Conservation (phyloP, 2,888 invertebrate genomes). For the Leucania comma region DNA sequence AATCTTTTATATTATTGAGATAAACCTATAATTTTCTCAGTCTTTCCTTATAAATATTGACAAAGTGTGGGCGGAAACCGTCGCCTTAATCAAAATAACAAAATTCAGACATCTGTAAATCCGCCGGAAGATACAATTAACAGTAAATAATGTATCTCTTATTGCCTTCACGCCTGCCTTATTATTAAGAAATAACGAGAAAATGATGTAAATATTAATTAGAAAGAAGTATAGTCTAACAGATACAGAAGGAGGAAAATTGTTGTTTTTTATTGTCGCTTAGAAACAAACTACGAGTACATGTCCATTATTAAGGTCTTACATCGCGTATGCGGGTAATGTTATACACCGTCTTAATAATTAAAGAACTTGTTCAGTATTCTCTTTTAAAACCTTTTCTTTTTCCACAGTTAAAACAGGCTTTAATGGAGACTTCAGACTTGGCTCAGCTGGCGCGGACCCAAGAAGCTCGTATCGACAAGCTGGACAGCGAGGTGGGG, state of each 20-base stretch:
- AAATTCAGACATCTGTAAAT: constrained; percentile 1
- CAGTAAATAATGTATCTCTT: neutral
- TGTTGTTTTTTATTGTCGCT: neutral
- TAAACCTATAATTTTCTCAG: neutral
- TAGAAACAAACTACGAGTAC: neutral
- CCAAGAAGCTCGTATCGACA: constrained; percentile 82
- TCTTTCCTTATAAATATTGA: neutral
- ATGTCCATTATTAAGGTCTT: constrained; percentile 25
- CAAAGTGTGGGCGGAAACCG: neutral
- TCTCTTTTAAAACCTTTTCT: constrained; percentile 32
- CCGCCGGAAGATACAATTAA: neutral
- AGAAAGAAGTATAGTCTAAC: neutral
- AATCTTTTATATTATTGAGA: no score
- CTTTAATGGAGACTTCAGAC: constrained; percentile 77
- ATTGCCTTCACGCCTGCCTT: neutral
- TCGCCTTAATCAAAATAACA: constrained; percentile 1
- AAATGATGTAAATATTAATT: constrained; percentile 8
- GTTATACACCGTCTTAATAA: constrained; percentile 28
- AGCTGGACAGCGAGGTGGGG: constrained; percentile 78
- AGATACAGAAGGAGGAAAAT: neutral
- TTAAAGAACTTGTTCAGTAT: constrained; percentile 22
- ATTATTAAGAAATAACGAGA: neutral
- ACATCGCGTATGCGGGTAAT: constrained; percentile 19
- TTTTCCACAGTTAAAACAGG: constrained; percentile 83
- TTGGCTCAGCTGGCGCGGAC: constrained; percentile 77